A percentile compares a stretch with the other conserved stretches of the same genome.
These are phyloP conservation scores for Aleiodes testaceus DNA, from an alignment of 2,888 invertebrate genomes.

Conservation along the genomic window DNA sequence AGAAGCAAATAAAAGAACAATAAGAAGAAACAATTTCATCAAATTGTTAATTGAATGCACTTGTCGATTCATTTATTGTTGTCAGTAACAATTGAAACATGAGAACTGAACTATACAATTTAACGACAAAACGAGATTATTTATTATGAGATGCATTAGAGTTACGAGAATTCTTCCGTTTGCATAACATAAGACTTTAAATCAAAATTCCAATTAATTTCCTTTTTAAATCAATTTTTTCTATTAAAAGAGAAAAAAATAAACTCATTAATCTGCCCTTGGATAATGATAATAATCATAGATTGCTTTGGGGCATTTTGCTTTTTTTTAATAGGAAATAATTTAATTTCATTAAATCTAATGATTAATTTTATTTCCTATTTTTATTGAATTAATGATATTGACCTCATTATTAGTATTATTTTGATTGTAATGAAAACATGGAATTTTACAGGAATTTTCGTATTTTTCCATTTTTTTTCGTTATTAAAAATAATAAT, in stretches of 20 bases:
- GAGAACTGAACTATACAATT: slow-evolving; percentile 3
- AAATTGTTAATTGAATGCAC: slow-evolving; percentile 18
- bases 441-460: neutral
- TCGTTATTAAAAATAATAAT: slow-evolving; percentile 10
- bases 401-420: too few relatives aligned
- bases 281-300: neutral
- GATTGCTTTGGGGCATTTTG: too few relatives aligned
- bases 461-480: neutral
- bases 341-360: too few relatives aligned
- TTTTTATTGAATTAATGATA: too few relatives aligned
- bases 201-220: neutral
- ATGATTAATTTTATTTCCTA: too few relatives aligned
- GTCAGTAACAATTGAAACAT: slow-evolving; percentile 11
- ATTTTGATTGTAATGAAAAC: too few relatives aligned
- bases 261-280: neutral
- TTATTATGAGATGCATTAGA: slow-evolving; percentile 8
- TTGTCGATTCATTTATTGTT: slow-evolving; percentile 19
- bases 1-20: neutral
- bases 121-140: neutral
- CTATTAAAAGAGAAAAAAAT: too few relatives aligned
- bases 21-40: neutral
- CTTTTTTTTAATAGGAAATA: too few relatives aligned
- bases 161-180: slow-evolving; percentile 21
- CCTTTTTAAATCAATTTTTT: too few relatives aligned
- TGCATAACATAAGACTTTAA: slow-evolving; percentile 3